phyloP scores from a whole-genome alignment of 2,113 vertebrate genomes.

The Macrotis lagotis region DNA sequence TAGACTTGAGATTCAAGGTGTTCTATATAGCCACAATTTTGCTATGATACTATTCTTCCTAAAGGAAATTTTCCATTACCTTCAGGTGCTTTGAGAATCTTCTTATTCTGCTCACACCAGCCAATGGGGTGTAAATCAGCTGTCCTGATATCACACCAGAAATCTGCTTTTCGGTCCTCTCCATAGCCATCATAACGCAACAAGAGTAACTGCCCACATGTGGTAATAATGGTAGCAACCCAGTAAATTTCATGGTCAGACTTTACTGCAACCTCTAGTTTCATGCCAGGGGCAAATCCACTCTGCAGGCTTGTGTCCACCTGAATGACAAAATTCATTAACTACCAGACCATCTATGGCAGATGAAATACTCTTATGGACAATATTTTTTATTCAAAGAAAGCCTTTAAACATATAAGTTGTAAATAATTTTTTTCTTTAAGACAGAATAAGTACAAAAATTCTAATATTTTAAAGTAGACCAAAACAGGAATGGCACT shows the following conservation, averaged over 20 bases:
- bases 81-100: constrained; percentile 92
- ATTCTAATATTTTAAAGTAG: constrained; percentile 28
- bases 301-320: constrained; percentile 96
- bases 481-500: constrained; percentile 9
- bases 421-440: constrained; percentile 32
- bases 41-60: background rate
- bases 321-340: constrained; percentile 78
- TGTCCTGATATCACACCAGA: constrained; percentile 97
- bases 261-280: constrained; percentile 92
- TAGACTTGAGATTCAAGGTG: background rate
- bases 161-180: constrained; percentile 96
- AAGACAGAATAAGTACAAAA: constrained; percentile 35
- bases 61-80: constrained; percentile 83
- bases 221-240: constrained; percentile 96
- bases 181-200: constrained; percentile 95
- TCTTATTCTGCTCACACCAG: constrained; percentile 94
- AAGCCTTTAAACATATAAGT: constrained; percentile 6
- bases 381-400: constrained; percentile 7
- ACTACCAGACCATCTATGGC: background rate
- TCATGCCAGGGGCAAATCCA: constrained; percentile 97
- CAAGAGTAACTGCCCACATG: constrained; percentile 96
- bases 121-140: constrained; percentile 94
- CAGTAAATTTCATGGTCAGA: constrained; percentile 92
- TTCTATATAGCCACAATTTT: constrained; percentile 5
- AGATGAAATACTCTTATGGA: constrained; percentile 22